Evolutionary conservation across 2,797 vertebrate genomes (phyloP).

Genomic region (Miichthys miiuy): DNA sequence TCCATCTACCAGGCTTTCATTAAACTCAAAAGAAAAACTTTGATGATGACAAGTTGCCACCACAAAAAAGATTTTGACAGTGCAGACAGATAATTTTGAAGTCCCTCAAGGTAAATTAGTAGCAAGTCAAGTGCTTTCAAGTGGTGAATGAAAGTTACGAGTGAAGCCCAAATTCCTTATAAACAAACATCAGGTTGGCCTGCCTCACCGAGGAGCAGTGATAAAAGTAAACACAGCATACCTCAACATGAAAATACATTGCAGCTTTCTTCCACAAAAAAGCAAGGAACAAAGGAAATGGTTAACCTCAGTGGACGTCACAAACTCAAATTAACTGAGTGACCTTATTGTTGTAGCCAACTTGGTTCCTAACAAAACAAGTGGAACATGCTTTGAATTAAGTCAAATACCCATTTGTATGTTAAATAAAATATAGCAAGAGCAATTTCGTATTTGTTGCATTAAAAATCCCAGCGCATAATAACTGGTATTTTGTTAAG

Average conservation of each 20-base stretch:
- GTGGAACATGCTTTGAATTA: constrained; percentile 61
- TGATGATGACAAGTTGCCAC: constrained; percentile 82
- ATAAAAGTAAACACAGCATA: constrained; percentile 79
- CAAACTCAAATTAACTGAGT: constrained; percentile 54
- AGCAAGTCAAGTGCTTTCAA: constrained; percentile 86
- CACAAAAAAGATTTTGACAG: constrained; percentile 79
- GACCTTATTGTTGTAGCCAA: constrained; percentile 56
- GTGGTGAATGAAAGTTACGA: constrained; percentile 87
- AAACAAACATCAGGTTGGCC: constrained; percentile 83
- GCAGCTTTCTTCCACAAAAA: constrained; percentile 53
- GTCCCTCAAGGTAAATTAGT: constrained; percentile 85
- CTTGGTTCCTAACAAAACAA: constrained; percentile 67
- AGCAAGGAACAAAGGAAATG: constrained; percentile 70
- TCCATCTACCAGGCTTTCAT: constrained; percentile 77
- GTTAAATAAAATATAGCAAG: constrained; percentile 13
- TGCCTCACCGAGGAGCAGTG: constrained; percentile 61
- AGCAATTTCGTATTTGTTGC: constrained; percentile 8
- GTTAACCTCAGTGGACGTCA: constrained; percentile 75
- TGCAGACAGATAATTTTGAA: constrained; percentile 84
- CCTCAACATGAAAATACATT: constrained; percentile 74
- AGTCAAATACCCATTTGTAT: constrained; percentile 27
- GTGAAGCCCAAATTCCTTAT: constrained; percentile 76
- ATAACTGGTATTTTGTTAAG: constrained; percentile 54
- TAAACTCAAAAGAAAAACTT: constrained; percentile 77
- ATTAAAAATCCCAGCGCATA: constrained; percentile 10